phyloP scores from a whole-genome alignment of 2,113 vertebrate species.

The Rhea pennata region DNA sequence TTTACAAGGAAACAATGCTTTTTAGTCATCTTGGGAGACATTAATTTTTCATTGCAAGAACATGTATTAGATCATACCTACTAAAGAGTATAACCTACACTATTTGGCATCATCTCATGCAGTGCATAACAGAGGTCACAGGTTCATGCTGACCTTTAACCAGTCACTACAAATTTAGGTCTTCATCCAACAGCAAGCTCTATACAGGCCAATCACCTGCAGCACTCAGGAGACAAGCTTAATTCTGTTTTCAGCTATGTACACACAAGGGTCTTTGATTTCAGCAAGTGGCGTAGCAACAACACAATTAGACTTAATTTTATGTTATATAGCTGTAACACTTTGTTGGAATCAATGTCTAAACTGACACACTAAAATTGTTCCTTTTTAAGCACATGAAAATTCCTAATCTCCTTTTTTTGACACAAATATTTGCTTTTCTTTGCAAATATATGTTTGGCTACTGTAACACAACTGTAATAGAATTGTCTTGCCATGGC shows the following conservation, averaged over 20 bases:
- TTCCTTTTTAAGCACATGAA: not conserved
- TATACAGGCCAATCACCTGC: slow-evolving; percentile 4
- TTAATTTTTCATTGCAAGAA: slow-evolving; percentile 15
- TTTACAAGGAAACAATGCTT: not conserved
- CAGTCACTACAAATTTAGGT: not conserved
- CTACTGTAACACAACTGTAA: not conserved
- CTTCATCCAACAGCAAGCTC: not conserved
- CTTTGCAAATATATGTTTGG: not conserved
- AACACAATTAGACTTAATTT: not conserved
- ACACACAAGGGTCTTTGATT: not conserved
- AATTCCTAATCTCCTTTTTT: not conserved
- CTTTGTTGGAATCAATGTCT: not conserved
- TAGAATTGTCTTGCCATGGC: not conserved
- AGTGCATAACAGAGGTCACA: not conserved
- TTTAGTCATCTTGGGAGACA: not conserved
- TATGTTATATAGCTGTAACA: not conserved
- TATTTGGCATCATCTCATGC: not conserved
- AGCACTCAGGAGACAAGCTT: not conserved
- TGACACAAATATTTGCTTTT: not conserved
- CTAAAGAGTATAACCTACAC: not conserved
- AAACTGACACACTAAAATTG: not conserved
- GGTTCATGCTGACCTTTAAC: slow-evolving; percentile 33
- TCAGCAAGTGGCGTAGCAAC: not conserved
- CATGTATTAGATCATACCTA: slow-evolving; percentile 2
- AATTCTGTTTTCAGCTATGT: not conserved